Evolutionary conservation across 1,140 invertebrate genomes (phyloP), one percentile per base, ranked within the genome.

Genomic region (Gonioctena quinquepunctata): DNA sequence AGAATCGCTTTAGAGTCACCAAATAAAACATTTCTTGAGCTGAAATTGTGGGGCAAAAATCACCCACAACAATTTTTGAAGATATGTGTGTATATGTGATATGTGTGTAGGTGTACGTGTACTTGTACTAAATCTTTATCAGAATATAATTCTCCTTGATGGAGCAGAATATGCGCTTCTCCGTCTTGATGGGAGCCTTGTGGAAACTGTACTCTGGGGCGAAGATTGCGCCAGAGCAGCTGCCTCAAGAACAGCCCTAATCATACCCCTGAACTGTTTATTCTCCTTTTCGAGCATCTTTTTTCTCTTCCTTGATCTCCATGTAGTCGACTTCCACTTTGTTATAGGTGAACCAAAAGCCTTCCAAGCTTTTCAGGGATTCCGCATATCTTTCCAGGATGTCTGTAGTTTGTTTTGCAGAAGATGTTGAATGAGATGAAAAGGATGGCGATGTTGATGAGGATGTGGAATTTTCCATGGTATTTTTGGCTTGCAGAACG

Each of bases 271-370:
- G n/a, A 82, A 49, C 21, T 76, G 63, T 26, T 79, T 70, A 63
- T 82, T 81, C 67, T 81, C 76, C 16, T 73, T 56, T 21, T 66
- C 19, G 21, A 82, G 63, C 3, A 28, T 13, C 22, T 21, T 63
- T n/a, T 26, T 75, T 80, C 33, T 81, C 81, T 28, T 69, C 18
- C 42, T 71, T 75, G 13, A 82, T 52, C 23, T 77, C 73, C n/a
- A 63, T 57, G 25, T 68, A 69, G 50, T 80, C 76, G 4, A 81
- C 54, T 19, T 77, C 65, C 0, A 74, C 76, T 66, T 77, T 80
- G 63, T 78, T 82, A 50, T 74, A 78, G 11, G 68, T n/a, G 22
- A 50, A 18, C 79, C 79, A 82, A 23, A 82, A 75, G 18, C 61
- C 61, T 19, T 80, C 74, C 65, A 82, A 11, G 28, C 72, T 68